Evolutionary conservation across 2,113 vertebrate genomes (phyloP), one percentile per base, ranked within the genome.

Genomic region (Australoheros scitulus): DNA sequence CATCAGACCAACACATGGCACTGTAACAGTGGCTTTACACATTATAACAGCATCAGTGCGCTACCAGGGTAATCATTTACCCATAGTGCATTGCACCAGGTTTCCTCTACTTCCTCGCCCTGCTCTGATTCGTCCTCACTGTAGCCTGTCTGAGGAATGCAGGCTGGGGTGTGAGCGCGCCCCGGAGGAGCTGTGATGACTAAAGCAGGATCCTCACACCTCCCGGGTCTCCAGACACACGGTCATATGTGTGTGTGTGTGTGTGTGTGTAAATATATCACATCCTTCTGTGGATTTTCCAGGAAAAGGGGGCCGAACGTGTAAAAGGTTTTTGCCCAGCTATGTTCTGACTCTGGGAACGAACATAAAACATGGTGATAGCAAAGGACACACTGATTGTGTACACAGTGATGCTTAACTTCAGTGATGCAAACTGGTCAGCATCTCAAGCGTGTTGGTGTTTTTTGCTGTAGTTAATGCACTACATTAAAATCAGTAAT

Each of bases 61-160:
- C 32, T 24, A 68, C 10, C 43, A 29, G 70, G 34, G 32, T 24
- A 26, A 38, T 41, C n/a, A 24, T 52, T 29, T 61, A 50, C 24
- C 17, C 24, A 29, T 32, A 63, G 68, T 63, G 17, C 55, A 29
- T 74, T 26, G 52, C 38, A 61, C 58, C 63, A 47, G 63, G 24
- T 17, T 50, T 29, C 17, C 65, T 70, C 65, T 13, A 43, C 29
- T 52, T 26, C 65, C 11, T 36, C 15, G 1, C 24, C 56, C 80
- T 61, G 65, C 74, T 47, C 61, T 43, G 52, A 75, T 22, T 85
- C 70, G 78, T 29, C 32, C 79, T 76, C 84, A 74, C 82, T 63
- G 43, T 32, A 81, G 80, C 85, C 70, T 78, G 76, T 79, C 36
- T 83, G 74, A 84, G 90, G 86, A 92, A 90, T 92, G 84, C 86